A percentile compares a stretch with the other conserved stretches of the same genome.
Conservation (phyloP, 2,113 vertebrate genomes). For the Cathartes aura region DNA sequence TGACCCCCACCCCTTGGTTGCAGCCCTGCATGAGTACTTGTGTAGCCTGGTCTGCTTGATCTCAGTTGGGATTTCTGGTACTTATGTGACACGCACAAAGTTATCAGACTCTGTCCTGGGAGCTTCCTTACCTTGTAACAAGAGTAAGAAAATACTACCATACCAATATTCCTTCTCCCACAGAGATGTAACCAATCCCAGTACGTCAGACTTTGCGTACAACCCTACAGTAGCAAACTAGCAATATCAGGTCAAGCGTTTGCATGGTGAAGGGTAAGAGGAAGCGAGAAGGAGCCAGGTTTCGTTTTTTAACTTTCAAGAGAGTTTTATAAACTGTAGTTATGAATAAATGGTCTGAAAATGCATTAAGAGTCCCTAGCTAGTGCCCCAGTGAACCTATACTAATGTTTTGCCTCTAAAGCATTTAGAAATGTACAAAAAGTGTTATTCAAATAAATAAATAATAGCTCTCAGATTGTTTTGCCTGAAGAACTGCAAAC, state of each 20-base stretch:
- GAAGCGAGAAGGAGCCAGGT: neutral
- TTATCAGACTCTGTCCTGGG: neutral
- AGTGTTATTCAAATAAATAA: slow-evolving; percentile 35
- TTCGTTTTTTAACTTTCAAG: neutral
- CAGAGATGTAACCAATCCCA: neutral
- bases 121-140: neutral
- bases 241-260: neutral
- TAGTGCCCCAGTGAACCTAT: neutral
- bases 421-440: neutral
- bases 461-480: neutral
- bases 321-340: neutral
- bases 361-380: neutral
- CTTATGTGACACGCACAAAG: neutral
- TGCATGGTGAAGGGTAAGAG: neutral
- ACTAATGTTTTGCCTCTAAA: neutral
- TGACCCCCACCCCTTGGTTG: neutral
- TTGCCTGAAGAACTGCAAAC: neutral
- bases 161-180: neutral
- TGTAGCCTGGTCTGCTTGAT: neutral
- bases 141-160: neutral
- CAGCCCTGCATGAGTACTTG: neutral
- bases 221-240: neutral
- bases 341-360: neutral
- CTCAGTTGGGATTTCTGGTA: neutral
- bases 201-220: neutral